Evolutionary conservation across 2,888 invertebrate genomes (phyloP), one percentile per base, ranked within the genome.

Genomic region (Eupithecia insigniata): DNA sequence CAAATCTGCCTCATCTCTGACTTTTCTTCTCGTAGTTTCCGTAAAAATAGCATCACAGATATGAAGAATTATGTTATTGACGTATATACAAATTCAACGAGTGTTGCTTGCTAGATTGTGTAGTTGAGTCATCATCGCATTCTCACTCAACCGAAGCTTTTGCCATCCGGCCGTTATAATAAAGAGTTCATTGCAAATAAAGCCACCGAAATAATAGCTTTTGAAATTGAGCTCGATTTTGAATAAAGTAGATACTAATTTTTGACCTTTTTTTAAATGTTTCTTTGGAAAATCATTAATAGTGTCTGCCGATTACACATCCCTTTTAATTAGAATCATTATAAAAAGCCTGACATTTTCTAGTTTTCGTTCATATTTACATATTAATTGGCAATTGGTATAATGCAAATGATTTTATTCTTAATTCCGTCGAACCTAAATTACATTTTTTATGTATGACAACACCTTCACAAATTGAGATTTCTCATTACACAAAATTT

Each of bases 11-110:
- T 46, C 10, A 60, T 18, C 60, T 30, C 32, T 18, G 30, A 30
- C 6, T 60, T 18, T 7, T 16, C 58, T 6, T 1, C 58, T 28
- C 28, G 28, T 60, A 60, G 58, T 60, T 16, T 43, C 26, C 28
- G 58, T 60, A 60, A 60, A 60, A 60, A 60, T 60, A 60, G 32
- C 34, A 3, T 62, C 61, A 62, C n/a, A n/a, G 34, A 32, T 34
- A 62, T n/a, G n/a, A 62, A 62, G 22, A 32, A n/a, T 34, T 62
- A 32, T 62, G 61, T 62, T 62, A 34, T 34, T 62, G 61, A 62
- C n/a, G 61, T 34, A 5, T 62, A 32, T 3, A 62, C 22, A 51
- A 34, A 64, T 39, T 34, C 14, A 34, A 34, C 34, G 64, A 12
- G 62, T 34, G 62, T 36, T 67, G 34, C 22, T 58, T 55, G 26